Percentiles rank a stretch among this genome's conserved stretches.
Conservation (phyloP, 23 tunicate species). For the Trididemnum miniatum region DNA sequence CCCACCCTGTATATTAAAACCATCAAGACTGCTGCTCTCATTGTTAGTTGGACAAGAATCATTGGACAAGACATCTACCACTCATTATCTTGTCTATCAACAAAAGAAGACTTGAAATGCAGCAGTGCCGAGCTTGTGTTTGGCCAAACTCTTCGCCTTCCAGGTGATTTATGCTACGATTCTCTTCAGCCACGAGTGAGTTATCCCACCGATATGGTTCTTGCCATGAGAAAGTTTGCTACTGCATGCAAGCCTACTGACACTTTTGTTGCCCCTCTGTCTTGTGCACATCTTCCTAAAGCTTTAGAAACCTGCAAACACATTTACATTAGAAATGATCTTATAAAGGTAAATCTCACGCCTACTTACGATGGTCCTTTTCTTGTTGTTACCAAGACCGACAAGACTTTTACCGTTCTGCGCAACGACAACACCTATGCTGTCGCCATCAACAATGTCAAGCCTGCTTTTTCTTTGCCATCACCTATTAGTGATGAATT, state of each 20-base stretch:
- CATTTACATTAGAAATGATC: background rate
- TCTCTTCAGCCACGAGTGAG: background rate
- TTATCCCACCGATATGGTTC: background rate
- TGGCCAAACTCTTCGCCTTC: slow-evolving; percentile 3
- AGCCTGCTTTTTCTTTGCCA: background rate
- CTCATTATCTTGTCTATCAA: too few relatives aligned
- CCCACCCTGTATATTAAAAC: too few relatives aligned
- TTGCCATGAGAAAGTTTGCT: background rate
- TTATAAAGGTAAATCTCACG: background rate
- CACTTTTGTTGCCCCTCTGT: background rate
- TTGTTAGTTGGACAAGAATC: too few relatives aligned
- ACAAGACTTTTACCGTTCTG: background rate
- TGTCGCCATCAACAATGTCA: background rate
- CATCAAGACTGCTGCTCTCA: too few relatives aligned
- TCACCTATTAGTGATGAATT: too few relatives aligned
- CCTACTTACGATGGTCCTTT: background rate
- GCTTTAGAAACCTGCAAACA: background rate
- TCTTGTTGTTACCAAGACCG: background rate
- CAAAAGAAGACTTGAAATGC: background rate
- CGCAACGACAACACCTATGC: background rate
- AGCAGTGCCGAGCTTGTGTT: background rate
- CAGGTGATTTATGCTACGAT: background rate
- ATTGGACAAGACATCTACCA: too few relatives aligned
- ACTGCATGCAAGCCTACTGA: background rate
- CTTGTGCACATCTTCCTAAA: background rate